Percentiles rank a stretch among this genome's conserved stretches.
Conservation (phyloP, 1,140 invertebrate species). For the Anastrepha obliqua region DNA sequence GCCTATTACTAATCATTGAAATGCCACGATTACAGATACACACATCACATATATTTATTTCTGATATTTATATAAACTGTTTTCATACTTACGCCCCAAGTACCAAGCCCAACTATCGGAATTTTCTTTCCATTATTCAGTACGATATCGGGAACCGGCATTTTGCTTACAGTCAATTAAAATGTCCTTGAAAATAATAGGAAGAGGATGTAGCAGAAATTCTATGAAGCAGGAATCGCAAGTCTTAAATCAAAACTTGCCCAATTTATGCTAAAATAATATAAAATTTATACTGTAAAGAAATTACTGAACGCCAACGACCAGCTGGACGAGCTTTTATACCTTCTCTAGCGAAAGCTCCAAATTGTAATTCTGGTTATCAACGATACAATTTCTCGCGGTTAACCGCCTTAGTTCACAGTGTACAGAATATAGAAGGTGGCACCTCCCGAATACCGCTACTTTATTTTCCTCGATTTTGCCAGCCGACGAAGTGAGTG, state of each 20-base stretch:
- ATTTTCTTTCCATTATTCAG: slow-evolving; percentile 81
- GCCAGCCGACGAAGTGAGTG: too few relatives aligned
- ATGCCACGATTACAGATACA: too few relatives aligned
- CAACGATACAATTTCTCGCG: not conserved
- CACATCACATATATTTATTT: too few relatives aligned
- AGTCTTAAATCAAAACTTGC: not conserved
- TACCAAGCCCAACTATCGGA: slow-evolving; percentile 85
- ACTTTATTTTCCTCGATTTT: too few relatives aligned
- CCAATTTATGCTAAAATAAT: not conserved
- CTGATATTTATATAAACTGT: slow-evolving; percentile 23
- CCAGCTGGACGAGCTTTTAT: slow-evolving; percentile 43
- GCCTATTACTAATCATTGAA: too few relatives aligned
- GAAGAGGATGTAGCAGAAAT: too few relatives aligned
- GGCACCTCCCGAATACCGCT: too few relatives aligned
- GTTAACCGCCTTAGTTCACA: too few relatives aligned
- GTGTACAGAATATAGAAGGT: too few relatives aligned
- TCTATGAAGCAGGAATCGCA: too few relatives aligned
- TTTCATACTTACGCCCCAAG: slow-evolving; percentile 82
- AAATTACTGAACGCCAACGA: not conserved
- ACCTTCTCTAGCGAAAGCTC: not conserved
- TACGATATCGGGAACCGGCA: slow-evolving; percentile 75
- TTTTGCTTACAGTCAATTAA: slow-evolving; percentile 23
- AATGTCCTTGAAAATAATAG: not conserved
- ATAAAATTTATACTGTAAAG: not conserved
- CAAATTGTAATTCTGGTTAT: not conserved